Conservation (phyloP, 2,888 invertebrate genomes). For the Agrilus cyanescens region DNA sequence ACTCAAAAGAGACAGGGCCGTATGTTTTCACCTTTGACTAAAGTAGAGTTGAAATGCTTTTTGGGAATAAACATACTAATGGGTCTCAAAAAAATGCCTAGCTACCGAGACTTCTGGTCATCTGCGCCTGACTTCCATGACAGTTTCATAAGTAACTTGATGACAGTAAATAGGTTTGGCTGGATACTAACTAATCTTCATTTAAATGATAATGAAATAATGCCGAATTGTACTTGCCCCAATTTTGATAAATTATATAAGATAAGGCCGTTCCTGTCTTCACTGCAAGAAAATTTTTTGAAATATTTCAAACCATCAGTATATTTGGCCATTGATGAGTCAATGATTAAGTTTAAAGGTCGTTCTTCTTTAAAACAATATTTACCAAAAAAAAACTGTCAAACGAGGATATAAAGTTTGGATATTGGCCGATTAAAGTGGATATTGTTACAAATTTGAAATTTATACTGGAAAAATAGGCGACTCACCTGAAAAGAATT, state of each 20-base stretch:
- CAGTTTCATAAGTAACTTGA: constrained; percentile 9
- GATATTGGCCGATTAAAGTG: constrained; percentile 16
- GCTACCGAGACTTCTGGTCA: constrained; percentile 19
- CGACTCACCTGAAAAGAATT: constrained; percentile 16
- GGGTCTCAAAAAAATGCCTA: constrained; percentile 17
- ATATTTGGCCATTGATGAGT: constrained; percentile 17
- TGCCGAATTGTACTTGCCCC: constrained; percentile 10
- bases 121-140: constrained; percentile 9
- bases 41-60: constrained; percentile 15
- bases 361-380: constrained; percentile 16
- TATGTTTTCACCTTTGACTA: too few relatives aligned
- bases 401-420: constrained; percentile 21
- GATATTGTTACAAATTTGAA: constrained; percentile 21
- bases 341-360: constrained; percentile 22
- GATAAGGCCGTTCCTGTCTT: constrained; percentile 16
- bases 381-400: constrained; percentile 16
- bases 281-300: constrained; percentile 11
- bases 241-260: constrained; percentile 20
- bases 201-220: constrained; percentile 16
- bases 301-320: constrained; percentile 8
- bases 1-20: too few relatives aligned
- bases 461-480: constrained; percentile 23
- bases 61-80: constrained; percentile 19
- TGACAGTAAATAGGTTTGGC: constrained; percentile 11
- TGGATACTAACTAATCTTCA: constrained; percentile 17